Percentiles rank a stretch among this genome's conserved stretches.
phyloP scores from a whole-genome alignment of 30 jellyfish, hydroid and myxozoan species.

The Aurelia aurita complex sp. Pacific region DNA sequence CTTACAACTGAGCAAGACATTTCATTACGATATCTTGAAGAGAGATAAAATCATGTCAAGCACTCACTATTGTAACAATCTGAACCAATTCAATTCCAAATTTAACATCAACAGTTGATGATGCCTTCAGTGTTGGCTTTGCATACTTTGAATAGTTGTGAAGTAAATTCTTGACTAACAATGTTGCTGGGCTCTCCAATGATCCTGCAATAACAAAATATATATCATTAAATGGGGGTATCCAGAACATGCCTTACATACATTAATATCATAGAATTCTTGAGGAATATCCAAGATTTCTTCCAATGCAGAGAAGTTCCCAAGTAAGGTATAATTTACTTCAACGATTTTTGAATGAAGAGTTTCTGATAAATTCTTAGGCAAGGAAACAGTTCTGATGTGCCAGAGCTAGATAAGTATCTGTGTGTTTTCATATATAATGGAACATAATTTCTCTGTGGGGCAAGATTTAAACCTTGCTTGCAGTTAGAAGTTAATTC shows the following conservation, averaged over 20 bases:
- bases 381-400: no score
- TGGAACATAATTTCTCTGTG: no score
- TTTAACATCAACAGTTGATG: slow-evolving; percentile 24
- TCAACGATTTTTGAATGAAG: no score
- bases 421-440: no score
- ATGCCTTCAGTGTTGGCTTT: slow-evolving; percentile 40
- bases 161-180: slow-evolving; percentile 12
- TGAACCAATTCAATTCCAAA: slow-evolving; percentile 60
- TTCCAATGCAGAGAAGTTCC: no score
- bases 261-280: no score
- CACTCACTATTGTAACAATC: slow-evolving; percentile 33
- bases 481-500: no score
- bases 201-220: slow-evolving; percentile 16
- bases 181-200: slow-evolving; percentile 5
- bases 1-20: not conserved
- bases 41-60: not conserved
- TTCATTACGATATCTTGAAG: not conserved
- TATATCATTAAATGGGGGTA: not conserved
- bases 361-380: no score
- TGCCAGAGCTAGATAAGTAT: no score
- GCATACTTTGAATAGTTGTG: slow-evolving; percentile 31
- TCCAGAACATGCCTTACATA: not conserved
- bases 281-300: no score
- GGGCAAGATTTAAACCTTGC: no score
- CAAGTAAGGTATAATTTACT: no score